Percentiles rank a stretch among this genome's conserved stretches.
These are phyloP conservation scores for Diachasmimorpha longicaudata DNA, from an alignment of 1,140 invertebrate genomes.

Conservation along the genomic window DNA sequence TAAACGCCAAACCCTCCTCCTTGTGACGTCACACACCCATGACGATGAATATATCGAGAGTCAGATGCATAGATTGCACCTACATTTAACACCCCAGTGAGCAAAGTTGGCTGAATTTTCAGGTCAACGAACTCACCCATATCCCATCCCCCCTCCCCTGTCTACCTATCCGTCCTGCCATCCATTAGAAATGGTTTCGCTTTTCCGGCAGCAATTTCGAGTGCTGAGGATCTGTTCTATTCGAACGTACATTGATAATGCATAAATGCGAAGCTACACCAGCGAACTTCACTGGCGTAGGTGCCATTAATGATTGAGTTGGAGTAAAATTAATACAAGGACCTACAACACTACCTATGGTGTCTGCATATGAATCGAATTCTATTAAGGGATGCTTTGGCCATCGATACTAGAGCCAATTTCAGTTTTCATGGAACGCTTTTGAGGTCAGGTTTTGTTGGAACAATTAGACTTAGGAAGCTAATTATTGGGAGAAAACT, in stretches of 20 bases:
- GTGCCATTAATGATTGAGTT: not conserved
- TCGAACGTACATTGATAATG: not conserved
- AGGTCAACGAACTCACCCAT: constrained; percentile 2
- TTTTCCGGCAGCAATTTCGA: not conserved
- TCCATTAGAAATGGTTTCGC: not conserved
- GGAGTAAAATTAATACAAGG: not conserved
- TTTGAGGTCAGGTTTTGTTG: too few species aligned
- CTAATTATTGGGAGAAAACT: too few species aligned
- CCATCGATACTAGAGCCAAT: too few species aligned
- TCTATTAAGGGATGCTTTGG: too few species aligned
- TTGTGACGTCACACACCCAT: constrained; percentile 16
- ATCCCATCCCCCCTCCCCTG: not conserved
- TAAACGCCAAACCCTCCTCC: not conserved
- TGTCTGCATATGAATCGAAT: too few species aligned
- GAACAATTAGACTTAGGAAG: too few species aligned
- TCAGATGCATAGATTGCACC: constrained; percentile 27
- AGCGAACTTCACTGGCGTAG: not conserved
- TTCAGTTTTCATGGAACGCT: too few species aligned
- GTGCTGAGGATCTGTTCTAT: not conserved
- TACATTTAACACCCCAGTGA: constrained; percentile 20
- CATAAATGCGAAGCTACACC: too few species aligned
- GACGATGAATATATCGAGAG: constrained; percentile 1
- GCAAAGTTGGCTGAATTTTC: constrained; percentile 4
- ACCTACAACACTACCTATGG: too few species aligned
- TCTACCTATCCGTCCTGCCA: too few species aligned